A percentile compares a stretch with the other conserved stretches of the same genome.
These are phyloP conservation scores for Nephrotoma flavescens DNA, from an alignment of 2,888 invertebrate species.

Conservation along the genomic window DNA sequence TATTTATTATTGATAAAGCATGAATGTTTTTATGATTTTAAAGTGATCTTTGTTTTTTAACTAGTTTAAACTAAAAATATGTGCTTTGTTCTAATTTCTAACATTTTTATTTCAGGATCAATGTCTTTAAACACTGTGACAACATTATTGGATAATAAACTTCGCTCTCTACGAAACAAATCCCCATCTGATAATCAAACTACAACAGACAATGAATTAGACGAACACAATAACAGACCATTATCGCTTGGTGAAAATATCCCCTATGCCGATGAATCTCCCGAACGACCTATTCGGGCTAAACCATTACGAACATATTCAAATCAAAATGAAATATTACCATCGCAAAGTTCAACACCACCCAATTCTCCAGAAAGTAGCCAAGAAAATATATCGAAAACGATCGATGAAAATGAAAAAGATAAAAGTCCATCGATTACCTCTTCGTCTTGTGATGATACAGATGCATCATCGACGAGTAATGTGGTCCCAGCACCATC, in stretches of 20 bases:
- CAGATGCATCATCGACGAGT: slow-evolving; percentile 17
- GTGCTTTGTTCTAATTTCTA: neutral
- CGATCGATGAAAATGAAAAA: neutral
- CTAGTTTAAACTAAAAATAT: neutral
- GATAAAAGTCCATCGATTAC: neutral
- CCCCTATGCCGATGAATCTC: slow-evolving; percentile 56
- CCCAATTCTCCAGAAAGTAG: slow-evolving; percentile 14
- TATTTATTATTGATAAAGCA: neutral
- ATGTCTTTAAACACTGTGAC: slow-evolving; percentile 74
- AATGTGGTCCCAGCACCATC: slow-evolving; percentile 10
- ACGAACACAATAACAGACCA: slow-evolving; percentile 29
- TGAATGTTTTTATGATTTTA: neutral
- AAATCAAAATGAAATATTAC: slow-evolving; percentile 17
- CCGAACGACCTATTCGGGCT: slow-evolving; percentile 28
- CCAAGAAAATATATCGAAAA: slow-evolving; percentile 1
- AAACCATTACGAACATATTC: slow-evolving; percentile 8
- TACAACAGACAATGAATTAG: slow-evolving; percentile 42
- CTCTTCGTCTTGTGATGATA: slow-evolving; percentile 4
- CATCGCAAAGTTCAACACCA: slow-evolving; percentile 14
- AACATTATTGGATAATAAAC: slow-evolving; percentile 71
- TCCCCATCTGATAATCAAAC: slow-evolving; percentile 28
- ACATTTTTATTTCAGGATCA: slow-evolving; percentile 41
- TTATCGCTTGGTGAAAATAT: slow-evolving; percentile 41
- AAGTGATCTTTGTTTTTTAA: neutral
- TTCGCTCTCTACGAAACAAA: slow-evolving; percentile 55